A percentile compares a stretch with the other conserved stretches of the same genome.
phyloP scores from a whole-genome alignment of 30 jellyfish, hydroid and myxozoan species.

The Catostylus mosaicus region DNA sequence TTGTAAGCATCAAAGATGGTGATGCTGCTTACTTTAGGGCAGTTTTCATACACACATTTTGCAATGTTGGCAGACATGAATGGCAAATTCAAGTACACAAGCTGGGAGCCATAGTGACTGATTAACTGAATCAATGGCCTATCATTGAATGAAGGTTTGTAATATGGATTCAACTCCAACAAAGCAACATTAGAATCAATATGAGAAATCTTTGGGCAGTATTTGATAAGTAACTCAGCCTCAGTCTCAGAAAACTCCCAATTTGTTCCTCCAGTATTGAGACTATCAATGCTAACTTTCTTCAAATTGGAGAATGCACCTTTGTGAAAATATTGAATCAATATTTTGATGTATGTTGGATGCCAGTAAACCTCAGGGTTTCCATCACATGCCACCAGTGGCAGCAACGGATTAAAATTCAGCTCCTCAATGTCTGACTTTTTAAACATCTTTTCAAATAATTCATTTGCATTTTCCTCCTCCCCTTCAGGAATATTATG shows the following conservation, averaged over 20 bases:
- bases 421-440: not conserved
- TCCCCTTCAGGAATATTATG: not conserved
- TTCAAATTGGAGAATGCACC: constrained; percentile 25
- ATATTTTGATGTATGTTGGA: not conserved
- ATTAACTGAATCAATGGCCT: constrained; percentile 1
- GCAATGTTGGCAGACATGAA: constrained; percentile 8
- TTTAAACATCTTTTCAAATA: not conserved
- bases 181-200: constrained; percentile 4
- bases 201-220: constrained; percentile 24
- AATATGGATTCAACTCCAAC: not conserved
- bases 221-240: not conserved
- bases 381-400: not conserved
- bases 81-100: constrained; percentile 9
- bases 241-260: constrained; percentile 2
- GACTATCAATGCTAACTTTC: constrained; percentile 14
- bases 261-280: not conserved
- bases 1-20: constrained; percentile 1
- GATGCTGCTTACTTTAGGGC: constrained; percentile 6
- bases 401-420: not conserved
- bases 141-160: not conserved
- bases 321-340: not conserved
- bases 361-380: not conserved
- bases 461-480: not conserved
- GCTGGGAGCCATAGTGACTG: constrained; percentile 25
- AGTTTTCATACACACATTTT: not conserved